Percentiles rank a stretch among this genome's conserved stretches.
Conservation (phyloP, 2,113 vertebrate genomes). For the Etheostoma spectabile region DNA sequence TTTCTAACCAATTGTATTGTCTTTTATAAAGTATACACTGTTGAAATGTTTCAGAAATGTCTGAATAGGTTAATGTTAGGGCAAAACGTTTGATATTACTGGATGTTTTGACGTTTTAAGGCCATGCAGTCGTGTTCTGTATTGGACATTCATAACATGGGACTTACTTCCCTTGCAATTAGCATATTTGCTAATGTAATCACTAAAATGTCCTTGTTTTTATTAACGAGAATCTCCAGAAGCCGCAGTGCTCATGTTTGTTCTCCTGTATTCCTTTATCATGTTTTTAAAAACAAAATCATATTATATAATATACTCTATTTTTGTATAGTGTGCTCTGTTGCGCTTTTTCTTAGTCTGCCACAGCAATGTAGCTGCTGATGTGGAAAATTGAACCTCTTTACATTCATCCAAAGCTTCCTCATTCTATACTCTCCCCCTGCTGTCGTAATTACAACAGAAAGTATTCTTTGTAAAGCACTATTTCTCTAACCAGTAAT, state of each 20-base stretch:
- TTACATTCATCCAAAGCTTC: constrained; percentile 69
- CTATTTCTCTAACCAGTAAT: constrained; percentile 54
- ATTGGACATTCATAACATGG: constrained; percentile 18
- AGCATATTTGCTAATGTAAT: constrained; percentile 17
- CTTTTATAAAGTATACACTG: constrained; percentile 33
- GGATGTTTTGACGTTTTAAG: not conserved
- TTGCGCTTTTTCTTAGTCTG: constrained; percentile 48
- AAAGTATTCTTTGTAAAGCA: constrained; percentile 58
- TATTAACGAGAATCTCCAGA: constrained; percentile 24
- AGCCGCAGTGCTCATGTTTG: constrained; percentile 26
- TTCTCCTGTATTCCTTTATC: constrained; percentile 4
- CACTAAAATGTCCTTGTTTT: constrained; percentile 19
- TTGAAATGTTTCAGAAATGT: constrained; percentile 26
- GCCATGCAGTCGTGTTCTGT: not conserved
- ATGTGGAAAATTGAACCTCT: constrained; percentile 52
- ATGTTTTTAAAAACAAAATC: constrained; percentile 19
- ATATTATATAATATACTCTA: constrained; percentile 36
- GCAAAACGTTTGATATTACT: not conserved
- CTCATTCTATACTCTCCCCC: constrained; percentile 20
- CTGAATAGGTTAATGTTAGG: not conserved
- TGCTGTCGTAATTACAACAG: constrained; percentile 49
- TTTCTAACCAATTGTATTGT: constrained; percentile 25
- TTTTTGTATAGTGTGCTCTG: constrained; percentile 44
- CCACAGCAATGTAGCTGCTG: constrained; percentile 29
- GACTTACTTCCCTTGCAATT: not conserved